Evolutionary conservation across 2,797 vertebrate genomes (phyloP).

Genomic region (Rhynchonycteris naso): DNA sequence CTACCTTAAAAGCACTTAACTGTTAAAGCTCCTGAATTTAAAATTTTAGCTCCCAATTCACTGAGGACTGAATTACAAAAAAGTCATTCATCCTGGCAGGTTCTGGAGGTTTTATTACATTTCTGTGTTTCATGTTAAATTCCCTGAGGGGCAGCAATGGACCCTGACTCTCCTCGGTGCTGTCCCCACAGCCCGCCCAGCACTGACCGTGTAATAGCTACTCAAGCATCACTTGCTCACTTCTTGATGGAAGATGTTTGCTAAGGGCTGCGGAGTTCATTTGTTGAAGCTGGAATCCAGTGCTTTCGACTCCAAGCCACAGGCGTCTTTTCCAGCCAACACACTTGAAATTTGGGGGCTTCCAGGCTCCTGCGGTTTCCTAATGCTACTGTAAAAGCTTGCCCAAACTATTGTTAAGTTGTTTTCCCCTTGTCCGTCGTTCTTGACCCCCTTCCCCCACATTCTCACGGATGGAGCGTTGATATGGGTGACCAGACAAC

Average conservation of each 20-base stretch:
- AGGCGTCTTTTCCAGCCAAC: constrained; percentile 52
- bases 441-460: background rate
- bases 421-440: background rate
- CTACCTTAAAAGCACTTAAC: background rate
- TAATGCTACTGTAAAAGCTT: constrained; percentile 48
- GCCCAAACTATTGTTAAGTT: background rate
- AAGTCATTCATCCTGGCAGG: background rate
- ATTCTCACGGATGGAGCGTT: background rate
- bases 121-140: constrained; percentile 55
- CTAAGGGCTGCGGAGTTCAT: constrained; percentile 69
- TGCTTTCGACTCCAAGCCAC: constrained; percentile 68
- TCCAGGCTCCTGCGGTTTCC: constrained; percentile 20
- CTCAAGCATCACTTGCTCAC: constrained; percentile 70
- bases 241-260: constrained; percentile 71
- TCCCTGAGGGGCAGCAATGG: constrained; percentile 45
- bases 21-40: background rate
- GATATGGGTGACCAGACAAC: background rate
- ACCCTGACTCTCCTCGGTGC: background rate
- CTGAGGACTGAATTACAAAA: background rate
- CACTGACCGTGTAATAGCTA: background rate
- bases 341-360: constrained; percentile 28
- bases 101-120: background rate
- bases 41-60: background rate
- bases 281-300: constrained; percentile 63
- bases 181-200: background rate